Percentiles rank a stretch among this genome's conserved stretches.
These are phyloP conservation scores for Apis dorsata DNA, from an alignment of 1,140 invertebrate species.

Conservation along the genomic window DNA sequence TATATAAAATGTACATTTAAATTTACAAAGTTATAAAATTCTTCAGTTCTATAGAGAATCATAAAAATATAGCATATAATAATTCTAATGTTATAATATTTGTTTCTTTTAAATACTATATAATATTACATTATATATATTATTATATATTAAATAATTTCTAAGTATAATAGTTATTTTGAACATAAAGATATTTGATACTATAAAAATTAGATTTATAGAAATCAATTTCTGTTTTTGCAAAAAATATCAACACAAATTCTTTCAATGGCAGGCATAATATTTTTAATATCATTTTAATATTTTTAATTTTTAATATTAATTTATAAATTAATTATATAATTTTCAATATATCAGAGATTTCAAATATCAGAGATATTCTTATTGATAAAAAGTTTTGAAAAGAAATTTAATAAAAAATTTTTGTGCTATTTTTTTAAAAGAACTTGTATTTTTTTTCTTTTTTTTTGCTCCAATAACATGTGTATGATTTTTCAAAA, in stretches of 20 bases:
- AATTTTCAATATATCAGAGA: neutral
- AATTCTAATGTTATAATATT: neutral
- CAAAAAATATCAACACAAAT: neutral
- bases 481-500: neutral
- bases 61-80: conserved; percentile 6
- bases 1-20: conserved; percentile 25
- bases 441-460: neutral
- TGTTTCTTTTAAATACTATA: neutral
- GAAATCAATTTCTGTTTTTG: neutral
- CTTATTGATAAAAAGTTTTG: neutral
- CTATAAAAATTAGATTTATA: conserved; percentile 1
- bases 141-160: neutral
- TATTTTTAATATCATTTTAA: neutral
- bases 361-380: neutral
- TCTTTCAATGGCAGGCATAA: neutral
- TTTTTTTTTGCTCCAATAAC: too few species aligned
- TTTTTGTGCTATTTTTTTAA: neutral
- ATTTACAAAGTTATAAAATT: conserved; percentile 5
- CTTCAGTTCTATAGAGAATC: neutral
- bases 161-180: neutral
- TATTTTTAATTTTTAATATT: neutral
- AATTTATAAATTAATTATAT: neutral
- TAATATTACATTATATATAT: conserved; percentile 11
- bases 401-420: neutral
- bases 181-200: conserved; percentile 5